Base-by-base conservation (phyloP, 35 echinoderm and acorn worm species). In the Apostichopus californicus region DNA sequence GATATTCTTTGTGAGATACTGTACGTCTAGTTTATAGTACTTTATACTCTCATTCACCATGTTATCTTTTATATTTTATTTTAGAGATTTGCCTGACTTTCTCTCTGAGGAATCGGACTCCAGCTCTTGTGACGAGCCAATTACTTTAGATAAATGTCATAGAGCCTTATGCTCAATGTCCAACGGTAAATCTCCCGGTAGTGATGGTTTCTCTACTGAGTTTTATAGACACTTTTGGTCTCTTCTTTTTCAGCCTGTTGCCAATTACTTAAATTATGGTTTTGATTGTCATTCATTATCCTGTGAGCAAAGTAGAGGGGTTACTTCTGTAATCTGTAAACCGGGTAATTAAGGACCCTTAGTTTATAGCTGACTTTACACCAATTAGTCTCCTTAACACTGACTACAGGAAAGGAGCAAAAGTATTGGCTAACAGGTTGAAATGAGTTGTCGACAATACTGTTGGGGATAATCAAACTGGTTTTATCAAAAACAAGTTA, bases 211-310 rank as follows among this genome's bases (percentile, higher is more conserved):
- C 24, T 56, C 66, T 9, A 24, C 20, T 54, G 72, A 90, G 20
- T 90, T 90, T 56, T 78, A 90, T 78, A 25, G 54, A 8, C 64
- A 77, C 55, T 90, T 90, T 78, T 90, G 89, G 89, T 55, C 21
- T 17, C 8, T 90, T 56, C 55, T 78, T 77, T 75, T 75, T 9
- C 71, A 73, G 1, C 17, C 21, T 78, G 10, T 78, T 9, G 71
- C 58, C 20, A 54, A 78, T 46, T 54, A 75, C 17, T 23, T 90
- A 17, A 90, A 78, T 23, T 58, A 17, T n/a, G 89, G 24, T 52
- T 90, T 6, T 78, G 89, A 77, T 13, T 75, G 0, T 77, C 70
- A 57, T 1, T 84, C n/a, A n/a, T n/a, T n/a, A n/a, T n/a, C 55
- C 70, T 15, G n/a, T 73, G 70, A 73, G 15, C 70, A 73, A 21